A percentile compares a stretch with the other conserved stretches of the same genome.
Conservation (phyloP, 2,888 invertebrate species). For the Drosophila colorata region DNA sequence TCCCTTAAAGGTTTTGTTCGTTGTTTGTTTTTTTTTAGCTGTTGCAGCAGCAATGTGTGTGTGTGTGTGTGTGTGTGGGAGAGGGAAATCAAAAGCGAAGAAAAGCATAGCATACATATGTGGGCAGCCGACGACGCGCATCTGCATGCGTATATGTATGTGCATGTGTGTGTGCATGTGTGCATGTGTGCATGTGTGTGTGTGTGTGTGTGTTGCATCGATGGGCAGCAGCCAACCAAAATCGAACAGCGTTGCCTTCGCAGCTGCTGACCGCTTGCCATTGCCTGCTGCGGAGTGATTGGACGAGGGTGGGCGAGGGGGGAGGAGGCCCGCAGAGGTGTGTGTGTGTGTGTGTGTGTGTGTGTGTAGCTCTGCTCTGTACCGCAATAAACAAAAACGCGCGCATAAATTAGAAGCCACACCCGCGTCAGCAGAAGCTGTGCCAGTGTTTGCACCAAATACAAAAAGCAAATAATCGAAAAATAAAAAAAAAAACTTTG, state of each 20-base stretch:
- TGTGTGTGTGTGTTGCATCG: conserved; percentile 52
- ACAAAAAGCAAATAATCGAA: conserved; percentile 1
- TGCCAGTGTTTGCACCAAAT: conserved; percentile 24
- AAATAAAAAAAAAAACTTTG: conserved; percentile 10
- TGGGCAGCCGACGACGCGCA: conserved; percentile 48
- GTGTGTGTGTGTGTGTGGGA: conserved; percentile 26
- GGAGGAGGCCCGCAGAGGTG: not conserved
- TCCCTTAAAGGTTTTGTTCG: conserved; percentile 39
- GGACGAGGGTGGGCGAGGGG: not conserved
- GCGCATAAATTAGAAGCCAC: conserved; percentile 72
- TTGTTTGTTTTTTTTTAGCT: too few relatives aligned
- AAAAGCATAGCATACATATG: conserved; percentile 68
- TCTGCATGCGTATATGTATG: conserved; percentile 51
- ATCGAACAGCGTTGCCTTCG: conserved; percentile 65
- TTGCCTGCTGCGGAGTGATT: conserved; percentile 3
- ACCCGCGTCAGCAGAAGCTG: conserved; percentile 34
- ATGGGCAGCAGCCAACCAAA: conserved; percentile 71
- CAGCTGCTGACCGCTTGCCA: conserved; percentile 45
- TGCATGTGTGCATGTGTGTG: conserved; percentile 9
- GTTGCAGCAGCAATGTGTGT: conserved; percentile 6
- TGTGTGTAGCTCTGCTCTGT: conserved; percentile 17
- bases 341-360: not conserved
- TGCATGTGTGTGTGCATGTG: conserved; percentile 1
- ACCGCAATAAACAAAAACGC: conserved; percentile 72
- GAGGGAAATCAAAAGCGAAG: conserved; percentile 26